Conservation (phyloP, 2,888 invertebrate species). For the Phytoseiulus persimilis region DNA sequence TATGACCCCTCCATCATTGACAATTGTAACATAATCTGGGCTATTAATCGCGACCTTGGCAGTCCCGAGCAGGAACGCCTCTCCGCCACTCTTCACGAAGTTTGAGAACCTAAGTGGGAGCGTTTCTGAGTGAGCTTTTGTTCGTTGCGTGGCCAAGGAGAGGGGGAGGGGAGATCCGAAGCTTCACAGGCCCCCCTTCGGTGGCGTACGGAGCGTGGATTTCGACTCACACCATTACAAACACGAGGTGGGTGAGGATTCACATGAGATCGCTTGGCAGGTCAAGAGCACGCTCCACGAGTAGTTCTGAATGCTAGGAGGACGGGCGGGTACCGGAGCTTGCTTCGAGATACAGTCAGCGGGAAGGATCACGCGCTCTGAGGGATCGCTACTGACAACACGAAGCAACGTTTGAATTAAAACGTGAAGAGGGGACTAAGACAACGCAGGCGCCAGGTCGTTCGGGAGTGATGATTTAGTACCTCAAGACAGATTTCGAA, state of each 20-base stretch:
- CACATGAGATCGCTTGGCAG: too few species aligned
- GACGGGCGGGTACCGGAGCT: too few species aligned
- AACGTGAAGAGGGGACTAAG: background rate
- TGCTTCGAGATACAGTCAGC: too few species aligned
- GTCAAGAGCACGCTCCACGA: too few species aligned
- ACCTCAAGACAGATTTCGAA: background rate
- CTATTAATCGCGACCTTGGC: slow-evolving; percentile 63
- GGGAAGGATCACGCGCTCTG: too few species aligned
- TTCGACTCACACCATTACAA: background rate
- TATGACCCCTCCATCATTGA: slow-evolving; percentile 40
- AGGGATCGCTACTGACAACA: too few species aligned
- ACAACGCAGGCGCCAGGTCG: background rate
- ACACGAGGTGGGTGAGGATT: background rate
- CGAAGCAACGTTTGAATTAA: background rate
- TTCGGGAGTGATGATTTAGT: background rate
- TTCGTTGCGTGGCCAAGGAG: too few species aligned
- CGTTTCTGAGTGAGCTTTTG: background rate
- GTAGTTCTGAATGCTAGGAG: too few species aligned
- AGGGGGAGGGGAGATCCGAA: background rate
- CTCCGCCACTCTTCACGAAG: slow-evolving; percentile 79
- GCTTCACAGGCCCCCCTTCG: too few species aligned
- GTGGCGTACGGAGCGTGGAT: background rate
- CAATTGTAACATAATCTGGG: slow-evolving; percentile 58
- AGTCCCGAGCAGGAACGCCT: slow-evolving; percentile 75
- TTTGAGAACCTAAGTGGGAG: slow-evolving; percentile 61